A percentile compares a stretch with the other conserved stretches of the same genome.
Evolutionary conservation across 2,113 vertebrate species (phyloP).

Genomic region (Prinia subflava): DNA sequence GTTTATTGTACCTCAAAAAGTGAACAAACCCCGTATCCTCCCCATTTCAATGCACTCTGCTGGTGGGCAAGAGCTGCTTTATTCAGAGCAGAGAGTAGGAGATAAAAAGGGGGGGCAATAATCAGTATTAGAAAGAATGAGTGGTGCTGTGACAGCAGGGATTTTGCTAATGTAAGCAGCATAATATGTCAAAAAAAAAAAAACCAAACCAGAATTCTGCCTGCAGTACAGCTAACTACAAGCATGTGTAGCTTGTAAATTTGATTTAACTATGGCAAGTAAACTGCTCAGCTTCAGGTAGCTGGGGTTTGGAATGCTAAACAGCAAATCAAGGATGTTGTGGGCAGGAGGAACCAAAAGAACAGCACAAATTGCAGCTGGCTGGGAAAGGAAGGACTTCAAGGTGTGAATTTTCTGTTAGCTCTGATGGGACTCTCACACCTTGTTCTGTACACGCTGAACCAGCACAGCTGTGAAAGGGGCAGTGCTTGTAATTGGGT

Average conservation of each 20-base stretch:
- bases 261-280: background rate
- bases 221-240: background rate
- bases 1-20: background rate
- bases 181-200: background rate
- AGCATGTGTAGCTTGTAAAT: background rate
- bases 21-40: background rate
- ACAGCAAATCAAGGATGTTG: background rate
- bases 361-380: background rate
- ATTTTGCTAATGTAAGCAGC: conserved; percentile 15
- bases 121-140: background rate
- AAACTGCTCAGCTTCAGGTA: background rate
- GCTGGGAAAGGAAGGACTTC: background rate
- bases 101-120: background rate
- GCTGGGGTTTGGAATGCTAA: background rate
- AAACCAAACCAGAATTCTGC: background rate
- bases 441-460: background rate
- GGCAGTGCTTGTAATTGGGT: background rate
- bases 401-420: background rate
- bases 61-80: background rate
- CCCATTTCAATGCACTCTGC: background rate
- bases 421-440: background rate
- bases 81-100: background rate
- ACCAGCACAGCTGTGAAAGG: background rate
- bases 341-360: background rate
- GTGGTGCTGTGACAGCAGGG: background rate